Base-by-base conservation (phyloP, 2,113 vertebrate genomes). In the Centropus unirufus region DNA sequence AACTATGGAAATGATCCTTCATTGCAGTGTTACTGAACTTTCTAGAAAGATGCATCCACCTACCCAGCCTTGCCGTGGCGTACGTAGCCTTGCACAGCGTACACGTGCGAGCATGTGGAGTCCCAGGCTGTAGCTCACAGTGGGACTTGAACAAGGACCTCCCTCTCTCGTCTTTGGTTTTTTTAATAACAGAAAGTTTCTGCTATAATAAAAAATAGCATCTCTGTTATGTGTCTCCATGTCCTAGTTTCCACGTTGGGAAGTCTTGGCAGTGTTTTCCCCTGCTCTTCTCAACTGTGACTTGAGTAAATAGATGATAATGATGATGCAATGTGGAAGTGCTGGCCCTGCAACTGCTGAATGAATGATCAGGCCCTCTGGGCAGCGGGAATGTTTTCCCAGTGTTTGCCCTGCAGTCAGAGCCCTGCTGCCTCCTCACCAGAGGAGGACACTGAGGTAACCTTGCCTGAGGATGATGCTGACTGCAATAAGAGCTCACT, bases 1-100 rank as follows among this genome's bases (percentile, higher is more conserved):
- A 89, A 92, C 93, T 95, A 86, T 96, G 90, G 92, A 94, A 95
- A 57, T 0, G 34, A 95, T 94, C 63, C 68, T 90, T 89, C 83
- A 47, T 70, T 80, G 44, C 76, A 62, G 79, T 13, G 52, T 52
- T 92, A 47, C 79, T 90, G 93, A 81, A 61, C 96, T 90, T 90
- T 95, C 76, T 90, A 88, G 88, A 42, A 95, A 39, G 90, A n/a
- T 62, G 74, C 82, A 69, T 44, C 16, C 62, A 5, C 11, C 30
- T 76, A 36, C 27, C 8, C 27, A 32, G 87, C 75, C 57, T 29
- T 14, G 24, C 18, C 8, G 2, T 61, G 52, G 44, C 2, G 3
- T 46, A 6, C 2, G 9, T 26, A 40, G 80, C 63, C 57, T 16
- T 18, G 32, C 19, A 7, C 20, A 16, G 0, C 1, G 0, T 10